phyloP scores from a whole-genome alignment of 1,140 invertebrate genomes.

The Arctopsyche grandis region DNA sequence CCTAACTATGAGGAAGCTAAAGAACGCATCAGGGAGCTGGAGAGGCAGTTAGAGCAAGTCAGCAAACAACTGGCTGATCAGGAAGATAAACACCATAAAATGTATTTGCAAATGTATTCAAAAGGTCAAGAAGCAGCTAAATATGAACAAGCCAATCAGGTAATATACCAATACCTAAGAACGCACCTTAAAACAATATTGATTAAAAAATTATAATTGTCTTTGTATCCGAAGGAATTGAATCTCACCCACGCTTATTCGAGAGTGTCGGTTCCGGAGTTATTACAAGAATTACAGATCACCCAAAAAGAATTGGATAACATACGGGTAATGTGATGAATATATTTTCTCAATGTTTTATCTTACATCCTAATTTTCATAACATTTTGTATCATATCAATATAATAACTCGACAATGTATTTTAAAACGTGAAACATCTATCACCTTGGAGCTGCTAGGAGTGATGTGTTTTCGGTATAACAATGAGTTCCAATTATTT shows the following conservation, averaged over 20 bases:
- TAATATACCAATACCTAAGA: too few relatives aligned
- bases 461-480: neutral
- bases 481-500: neutral
- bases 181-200: too few relatives aligned
- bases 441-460: too few relatives aligned
- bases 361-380: neutral
- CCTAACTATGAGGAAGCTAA: conserved; percentile 76
- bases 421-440: too few relatives aligned
- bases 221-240: conserved; percentile 66
- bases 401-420: neutral
- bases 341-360: conserved; percentile 12
- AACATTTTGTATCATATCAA: conserved; percentile 10
- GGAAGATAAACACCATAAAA: conserved; percentile 78
- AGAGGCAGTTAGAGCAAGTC: conserved; percentile 74
- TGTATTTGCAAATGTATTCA: conserved; percentile 85
- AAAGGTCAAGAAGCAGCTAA: conserved; percentile 82
- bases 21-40: conserved; percentile 72
- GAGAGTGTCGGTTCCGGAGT: conserved; percentile 78
- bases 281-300: conserved; percentile 80
- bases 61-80: conserved; percentile 75
- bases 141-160: conserved; percentile 73
- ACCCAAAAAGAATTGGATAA: conserved; percentile 86
- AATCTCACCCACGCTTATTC: conserved; percentile 69
- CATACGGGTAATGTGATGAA: conserved; percentile 77
- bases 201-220: too few relatives aligned